Conservation (phyloP, 1,140 invertebrate genomes). For the Drosophila navojoa region DNA sequence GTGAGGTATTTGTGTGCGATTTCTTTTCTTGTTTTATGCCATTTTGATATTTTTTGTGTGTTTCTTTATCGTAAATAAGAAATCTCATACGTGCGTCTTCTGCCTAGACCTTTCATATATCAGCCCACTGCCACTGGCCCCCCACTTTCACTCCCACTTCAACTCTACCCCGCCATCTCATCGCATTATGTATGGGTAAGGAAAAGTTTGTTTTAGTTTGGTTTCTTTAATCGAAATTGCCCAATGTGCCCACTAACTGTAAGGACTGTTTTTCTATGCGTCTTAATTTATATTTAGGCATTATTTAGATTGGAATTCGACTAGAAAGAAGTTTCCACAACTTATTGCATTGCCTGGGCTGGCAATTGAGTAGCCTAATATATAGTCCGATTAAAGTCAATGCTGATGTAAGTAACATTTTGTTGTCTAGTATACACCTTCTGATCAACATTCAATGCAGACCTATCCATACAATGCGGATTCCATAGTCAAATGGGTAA, state of each 20-base stretch:
- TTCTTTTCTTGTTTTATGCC: constrained; percentile 62
- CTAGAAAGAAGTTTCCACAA: constrained; percentile 4
- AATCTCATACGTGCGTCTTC: constrained; percentile 79
- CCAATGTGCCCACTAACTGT: constrained; percentile 47
- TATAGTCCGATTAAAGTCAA: constrained; percentile 21
- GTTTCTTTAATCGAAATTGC: constrained; percentile 72
- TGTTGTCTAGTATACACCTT: too few species aligned
- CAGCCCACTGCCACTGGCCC: too few species aligned
- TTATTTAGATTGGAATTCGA: constrained; percentile 60
- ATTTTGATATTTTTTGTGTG: constrained; percentile 76
- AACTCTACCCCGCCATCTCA: constrained; percentile 19
- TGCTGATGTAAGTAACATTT: constrained; percentile 6
- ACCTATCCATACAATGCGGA: too few species aligned
- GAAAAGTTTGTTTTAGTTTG: constrained; percentile 74
- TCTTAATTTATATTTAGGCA: constrained; percentile 73
- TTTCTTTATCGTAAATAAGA: constrained; percentile 83
- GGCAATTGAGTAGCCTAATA: not conserved
- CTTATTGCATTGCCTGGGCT: constrained; percentile 10
- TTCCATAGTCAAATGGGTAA: too few species aligned
- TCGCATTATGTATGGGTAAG: constrained; percentile 66
- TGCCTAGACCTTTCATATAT: constrained; percentile 28
- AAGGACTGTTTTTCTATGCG: constrained; percentile 76
- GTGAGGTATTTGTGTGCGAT: constrained; percentile 38
- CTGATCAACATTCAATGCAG: too few species aligned
- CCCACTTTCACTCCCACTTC: not conserved